These are phyloP conservation scores for Oreohelix idahoensis DNA, from an alignment of 1,140 invertebrate species.

Conservation along the genomic window DNA sequence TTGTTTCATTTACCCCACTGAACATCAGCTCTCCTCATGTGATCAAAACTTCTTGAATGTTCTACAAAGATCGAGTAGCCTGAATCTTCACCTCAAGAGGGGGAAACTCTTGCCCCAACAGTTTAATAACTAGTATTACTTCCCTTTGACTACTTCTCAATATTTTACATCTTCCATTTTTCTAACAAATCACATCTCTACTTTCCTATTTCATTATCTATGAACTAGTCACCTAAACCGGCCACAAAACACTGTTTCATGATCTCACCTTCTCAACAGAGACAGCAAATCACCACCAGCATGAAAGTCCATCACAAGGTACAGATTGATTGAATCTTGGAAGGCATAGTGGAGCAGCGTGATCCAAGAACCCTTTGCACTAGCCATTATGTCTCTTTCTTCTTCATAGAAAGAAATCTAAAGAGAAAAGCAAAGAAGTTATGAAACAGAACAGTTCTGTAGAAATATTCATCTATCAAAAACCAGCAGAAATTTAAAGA, in stretches of 20 bases:
- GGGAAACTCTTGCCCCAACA: too few species aligned
- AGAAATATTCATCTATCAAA: neutral
- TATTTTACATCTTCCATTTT: too few species aligned
- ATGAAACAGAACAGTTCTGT: conserved; percentile 5
- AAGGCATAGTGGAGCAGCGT: conserved; percentile 96
- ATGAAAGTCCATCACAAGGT: conserved; percentile 99
- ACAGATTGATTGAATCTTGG: conserved; percentile 79
- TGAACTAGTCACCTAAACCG: too few species aligned
- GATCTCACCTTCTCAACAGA: conserved; percentile 90
- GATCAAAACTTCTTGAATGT: too few species aligned
- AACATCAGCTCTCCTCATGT: too few species aligned
- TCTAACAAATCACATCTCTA: too few species aligned
- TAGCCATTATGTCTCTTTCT: conserved; percentile 70
- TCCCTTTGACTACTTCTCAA: too few species aligned
- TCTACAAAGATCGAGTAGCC: too few species aligned
- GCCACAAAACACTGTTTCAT: neutral
- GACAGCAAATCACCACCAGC: conserved; percentile 98
- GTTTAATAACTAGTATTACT: too few species aligned
- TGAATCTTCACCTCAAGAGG: too few species aligned
- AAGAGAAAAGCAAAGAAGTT: conserved; percentile 64
- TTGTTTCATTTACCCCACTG: too few species aligned
- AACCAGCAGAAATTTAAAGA: neutral
- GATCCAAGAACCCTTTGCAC: conserved; percentile 83
- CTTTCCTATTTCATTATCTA: too few species aligned
- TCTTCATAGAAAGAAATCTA: conserved; percentile 70